Evolutionary conservation across 2,888 invertebrate genomes (phyloP).

Genomic region (Erannis defoliaria): DNA sequence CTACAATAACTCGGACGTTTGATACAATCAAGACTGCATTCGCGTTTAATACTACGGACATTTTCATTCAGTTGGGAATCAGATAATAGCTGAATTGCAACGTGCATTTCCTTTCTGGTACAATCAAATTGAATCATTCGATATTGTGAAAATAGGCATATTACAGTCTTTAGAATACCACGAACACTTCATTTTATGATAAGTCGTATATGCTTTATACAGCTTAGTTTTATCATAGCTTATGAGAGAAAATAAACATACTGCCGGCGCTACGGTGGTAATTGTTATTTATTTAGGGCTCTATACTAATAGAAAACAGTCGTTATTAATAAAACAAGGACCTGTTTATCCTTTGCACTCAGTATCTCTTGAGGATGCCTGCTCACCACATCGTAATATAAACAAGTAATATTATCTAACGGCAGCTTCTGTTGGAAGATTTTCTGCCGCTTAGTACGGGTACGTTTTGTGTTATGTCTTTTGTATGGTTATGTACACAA

Average conservation of each 20-base stretch:
- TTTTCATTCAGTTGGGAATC: constrained; percentile 26
- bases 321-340: constrained; percentile 24
- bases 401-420: constrained; percentile 26
- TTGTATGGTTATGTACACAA: no score
- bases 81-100: constrained; percentile 18
- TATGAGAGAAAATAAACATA: constrained; percentile 33
- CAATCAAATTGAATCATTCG: neutral
- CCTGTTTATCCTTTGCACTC: constrained; percentile 27
- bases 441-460: neutral
- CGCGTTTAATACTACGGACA: constrained; percentile 19
- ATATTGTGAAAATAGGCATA: neutral
- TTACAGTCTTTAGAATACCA: neutral
- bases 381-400: constrained; percentile 6
- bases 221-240: constrained; percentile 12
- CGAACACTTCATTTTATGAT: neutral
- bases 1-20: constrained; percentile 26
- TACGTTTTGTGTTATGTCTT: no score
- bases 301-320: constrained; percentile 32
- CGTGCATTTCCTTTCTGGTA: constrained; percentile 11
- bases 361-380: constrained; percentile 12
- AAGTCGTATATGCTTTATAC: constrained; percentile 3
- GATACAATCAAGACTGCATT: constrained; percentile 31
- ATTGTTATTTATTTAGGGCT: constrained; percentile 27
- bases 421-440: neutral
- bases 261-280: constrained; percentile 9